Base-by-base conservation (phyloP, 2,888 invertebrate genomes). In the Syrphus vitripennis region DNA sequence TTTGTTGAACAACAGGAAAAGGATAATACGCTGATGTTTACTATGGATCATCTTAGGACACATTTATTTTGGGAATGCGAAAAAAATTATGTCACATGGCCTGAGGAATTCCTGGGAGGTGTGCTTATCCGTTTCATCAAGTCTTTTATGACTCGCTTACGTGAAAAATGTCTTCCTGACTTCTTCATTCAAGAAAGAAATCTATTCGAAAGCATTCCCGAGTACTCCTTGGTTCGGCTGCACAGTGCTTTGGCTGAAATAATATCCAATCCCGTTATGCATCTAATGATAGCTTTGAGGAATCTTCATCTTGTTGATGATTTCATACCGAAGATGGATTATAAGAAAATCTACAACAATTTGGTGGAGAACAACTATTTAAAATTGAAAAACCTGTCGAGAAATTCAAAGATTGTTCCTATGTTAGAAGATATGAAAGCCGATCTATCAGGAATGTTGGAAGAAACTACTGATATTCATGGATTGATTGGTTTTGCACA, bases 1-100 rank as follows among this genome's bases (percentile, higher is more conserved):
- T 97, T 95, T 89, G 93, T 97, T 83, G 95, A 96, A 89, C 95
- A 95, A 24, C 92, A 94, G 29, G 94, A 94, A 14, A 90, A 89
- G 19, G 93, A 94, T 3, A 94, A 94, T 89, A 93, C 94, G 65
- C 95, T 96, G 5, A 92, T 97, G 24, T 90, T 91, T 55, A 94
- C 95, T 16, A 93, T 95, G 0, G 95, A 95, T 82, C 97, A 97
- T 89, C 94, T 97, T 40, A 94, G 96, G 72, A 95, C 95, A 87
- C 94, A 95, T 89, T 91, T 97, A 34, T 96, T 96, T 90, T 96
- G 96, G 95, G 94, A 96, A 92, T 95, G 96, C 88, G 96, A 97
- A 91, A 93, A 94, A 80, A 94, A 95, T 88, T 95, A 94, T 88
- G 94, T 94, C 0, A 94, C 94, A 80, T 97, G 96, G 96, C 94